A percentile compares a stretch with the other conserved stretches of the same genome.
These are phyloP conservation scores for Campoletis sonorensis DNA, from an alignment of 1,140 invertebrate species.

Conservation along the genomic window DNA sequence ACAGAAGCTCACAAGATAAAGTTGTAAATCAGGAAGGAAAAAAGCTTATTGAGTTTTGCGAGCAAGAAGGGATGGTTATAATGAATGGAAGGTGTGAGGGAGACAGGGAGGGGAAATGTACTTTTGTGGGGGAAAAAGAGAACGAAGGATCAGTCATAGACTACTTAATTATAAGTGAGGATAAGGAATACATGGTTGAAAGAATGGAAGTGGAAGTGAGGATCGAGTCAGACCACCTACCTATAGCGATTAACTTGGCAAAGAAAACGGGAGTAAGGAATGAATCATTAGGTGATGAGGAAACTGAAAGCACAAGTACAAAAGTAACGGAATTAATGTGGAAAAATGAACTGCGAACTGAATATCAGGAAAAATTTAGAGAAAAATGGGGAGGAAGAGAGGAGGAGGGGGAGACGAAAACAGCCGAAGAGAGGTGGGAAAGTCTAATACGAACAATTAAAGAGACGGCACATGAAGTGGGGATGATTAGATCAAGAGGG, in stretches of 20 bases:
- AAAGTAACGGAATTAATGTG: background rate
- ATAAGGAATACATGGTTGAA: slow-evolving; percentile 12
- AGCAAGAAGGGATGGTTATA: background rate
- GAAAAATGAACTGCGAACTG: background rate
- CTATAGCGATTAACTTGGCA: background rate
- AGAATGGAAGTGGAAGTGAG: slow-evolving; percentile 15
- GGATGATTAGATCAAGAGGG: background rate
- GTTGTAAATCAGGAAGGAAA: slow-evolving; percentile 1
- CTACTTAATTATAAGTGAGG: slow-evolving; percentile 11
- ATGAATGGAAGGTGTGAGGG: slow-evolving; percentile 42
- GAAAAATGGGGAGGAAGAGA: background rate
- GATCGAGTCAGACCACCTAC: slow-evolving; percentile 40
- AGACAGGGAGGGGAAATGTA: slow-evolving; percentile 17
- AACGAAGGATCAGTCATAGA: slow-evolving; percentile 25
- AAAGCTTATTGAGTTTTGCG: slow-evolving; percentile 14
- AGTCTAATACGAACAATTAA: background rate
- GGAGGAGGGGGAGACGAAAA: background rate
- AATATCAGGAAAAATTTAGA: background rate
- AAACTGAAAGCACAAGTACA: background rate
- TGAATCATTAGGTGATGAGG: background rate
- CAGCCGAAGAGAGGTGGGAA: background rate
- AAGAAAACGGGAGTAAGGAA: background rate
- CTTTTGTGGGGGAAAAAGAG: slow-evolving; percentile 22
- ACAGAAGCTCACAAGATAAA: slow-evolving; percentile 6
- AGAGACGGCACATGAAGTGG: slow-evolving; percentile 4